Evolutionary conservation across 2,888 invertebrate species (phyloP).

Genomic region (Mystacides longicornis): DNA sequence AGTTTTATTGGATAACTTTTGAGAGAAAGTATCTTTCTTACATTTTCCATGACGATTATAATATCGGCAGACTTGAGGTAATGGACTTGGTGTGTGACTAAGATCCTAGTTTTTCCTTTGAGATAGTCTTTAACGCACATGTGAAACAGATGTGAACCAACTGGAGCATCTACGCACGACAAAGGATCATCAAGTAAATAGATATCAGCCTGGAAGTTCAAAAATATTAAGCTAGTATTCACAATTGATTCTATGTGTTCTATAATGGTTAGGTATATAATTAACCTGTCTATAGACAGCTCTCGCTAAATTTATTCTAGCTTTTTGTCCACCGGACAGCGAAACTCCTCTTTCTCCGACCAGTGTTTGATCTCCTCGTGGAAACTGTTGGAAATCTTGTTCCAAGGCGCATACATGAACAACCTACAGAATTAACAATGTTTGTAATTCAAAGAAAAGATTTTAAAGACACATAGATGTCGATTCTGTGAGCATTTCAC

Average conservation of each 20-base stretch:
- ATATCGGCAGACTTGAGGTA: slow-evolving; percentile 42
- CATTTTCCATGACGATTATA: slow-evolving; percentile 50
- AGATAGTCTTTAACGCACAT: slow-evolving; percentile 62
- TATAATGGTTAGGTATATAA: too few relatives aligned
- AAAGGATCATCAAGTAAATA: slow-evolving; percentile 77
- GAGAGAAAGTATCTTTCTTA: too few relatives aligned
- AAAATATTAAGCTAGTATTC: too few relatives aligned
- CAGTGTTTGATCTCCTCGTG: slow-evolving; percentile 67
- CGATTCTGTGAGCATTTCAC: too few relatives aligned
- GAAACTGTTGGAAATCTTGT: slow-evolving; percentile 66
- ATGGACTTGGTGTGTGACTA: slow-evolving; percentile 83
- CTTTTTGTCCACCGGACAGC: slow-evolving; percentile 77
- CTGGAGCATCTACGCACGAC: slow-evolving; percentile 73
- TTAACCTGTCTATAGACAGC: slow-evolving; percentile 70
- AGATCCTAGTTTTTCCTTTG: slow-evolving; percentile 58
- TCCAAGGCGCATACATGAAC: slow-evolving; percentile 57
- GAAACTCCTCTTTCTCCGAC: slow-evolving; percentile 78
- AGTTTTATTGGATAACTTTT: too few relatives aligned
- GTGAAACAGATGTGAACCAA: slow-evolving; percentile 67
- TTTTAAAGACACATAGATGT: too few relatives aligned
- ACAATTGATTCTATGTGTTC: too few relatives aligned
- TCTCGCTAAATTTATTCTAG: slow-evolving; percentile 71
- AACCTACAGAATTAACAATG: slow-evolving; percentile 37
- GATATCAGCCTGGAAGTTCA: slow-evolving; percentile 61
- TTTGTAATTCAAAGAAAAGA: neutral